Base-by-base conservation (phyloP, 2,888 invertebrate species). In the Aspidapion aeneum region DNA sequence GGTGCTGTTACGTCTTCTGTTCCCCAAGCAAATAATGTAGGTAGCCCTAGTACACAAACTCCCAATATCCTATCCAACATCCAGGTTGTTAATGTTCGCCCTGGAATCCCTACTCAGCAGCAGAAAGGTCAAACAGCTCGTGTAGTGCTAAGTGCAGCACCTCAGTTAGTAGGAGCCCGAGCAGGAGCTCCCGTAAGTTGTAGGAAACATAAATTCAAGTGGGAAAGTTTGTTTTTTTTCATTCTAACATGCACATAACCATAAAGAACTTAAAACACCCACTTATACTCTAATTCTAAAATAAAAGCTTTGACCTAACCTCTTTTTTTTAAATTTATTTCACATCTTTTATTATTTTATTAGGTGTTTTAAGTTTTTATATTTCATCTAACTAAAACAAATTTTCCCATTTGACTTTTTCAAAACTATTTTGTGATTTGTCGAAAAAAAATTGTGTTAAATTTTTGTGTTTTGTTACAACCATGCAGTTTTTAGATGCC, bases 61-160 rank as follows among this genome's bases (percentile, higher is more conserved):
- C 73, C 77, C 70, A 77, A 77, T 72, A 77, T 80, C 79, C 78
- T 80, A 68, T 79, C 80, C 74, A 91, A 91, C 81, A 91, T 94
- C 74, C 91, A 92, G 81, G 91, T 94, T 76, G 84, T 94, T 72
- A 94, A 93, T 80, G 91, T 92, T 84, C 85, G 93, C 71, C 89
- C 91, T 60, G 88, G 87, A 66, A 85, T 88, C 66, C 89, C 91
- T 56, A 85, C 85, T 71, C 84, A 88, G 71, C 84, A 86, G 66
- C 90, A 90, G 78, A 93, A 93, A 80, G 86, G 88, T 63, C 89
- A 92, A 67, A 89, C 91, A 65, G 89, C 91, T 60, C 86, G 94
- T 75, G 92, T 95, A 73, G 90, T 94, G 72, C 90, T 94, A 73
- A 91, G 90, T 73, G 85, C 88, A 67, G 91, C 89, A 73, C 72